Base-by-base conservation (phyloP, 2,113 vertebrate species). In the Ctenomys sociabilis region DNA sequence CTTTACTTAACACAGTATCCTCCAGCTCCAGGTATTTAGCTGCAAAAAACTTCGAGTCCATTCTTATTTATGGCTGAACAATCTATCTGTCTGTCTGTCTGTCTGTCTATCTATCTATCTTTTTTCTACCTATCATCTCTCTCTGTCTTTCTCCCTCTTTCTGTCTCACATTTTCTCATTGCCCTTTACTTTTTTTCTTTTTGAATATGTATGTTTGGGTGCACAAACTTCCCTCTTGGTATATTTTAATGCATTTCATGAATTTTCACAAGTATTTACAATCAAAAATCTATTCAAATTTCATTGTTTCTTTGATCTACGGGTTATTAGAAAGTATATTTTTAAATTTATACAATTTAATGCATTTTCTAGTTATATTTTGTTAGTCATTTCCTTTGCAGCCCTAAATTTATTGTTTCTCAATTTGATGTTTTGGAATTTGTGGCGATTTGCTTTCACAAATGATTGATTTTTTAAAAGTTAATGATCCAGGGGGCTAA, bases 131-230 rank as follows among this genome's bases (percentile, higher is more conserved):
- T n/a, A n/a, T n/a, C n/a, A n/a, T n/a, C n/a, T n/a, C n/a, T n/a
- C n/a, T n/a, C n/a, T n/a, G n/a, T n/a, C n/a, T n/a, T n/a, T n/a
- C n/a, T n/a, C n/a, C n/a, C n/a, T n/a, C n/a, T n/a, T n/a, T 49
- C 49, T 11, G 12, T 49, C 49, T 49, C 24, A n/a, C 43, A 52
- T 68, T 85, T 85, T 87, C 7, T 78, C 12, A 66, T 40, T 92
- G 57, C 22, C n/a, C 85, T 96, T 75, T n/a, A 73, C 2, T 52
- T 93, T 94, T 94, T 63, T 94, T 43, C 16, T 90, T 93, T 43
- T 88, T 37, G 80, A 59, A 85, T 68, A 81, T n/a, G 81, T 49
- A 5, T 68, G 82, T 88, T 92, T 81, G 61, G 83, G 43, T 35
- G 32, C 43, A 95, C 35, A 85, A 45, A 49, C 72, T 95, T 94